These are phyloP conservation scores for Spea hammondii DNA, from an alignment of 2,797 vertebrate genomes.

Conservation along the genomic window DNA sequence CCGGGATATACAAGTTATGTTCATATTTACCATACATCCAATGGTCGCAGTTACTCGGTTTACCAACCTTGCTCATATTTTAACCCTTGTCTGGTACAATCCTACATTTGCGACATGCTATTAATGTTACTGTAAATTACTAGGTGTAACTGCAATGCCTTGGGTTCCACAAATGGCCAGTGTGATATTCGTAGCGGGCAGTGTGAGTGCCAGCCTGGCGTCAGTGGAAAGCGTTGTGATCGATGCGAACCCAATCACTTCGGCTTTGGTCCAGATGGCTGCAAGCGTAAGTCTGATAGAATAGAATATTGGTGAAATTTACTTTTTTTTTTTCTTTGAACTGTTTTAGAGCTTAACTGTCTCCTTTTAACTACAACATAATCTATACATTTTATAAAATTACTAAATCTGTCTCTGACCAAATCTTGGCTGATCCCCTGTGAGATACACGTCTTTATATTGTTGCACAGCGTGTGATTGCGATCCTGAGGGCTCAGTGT, in stretches of 20 bases:
- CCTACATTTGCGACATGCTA: not conserved
- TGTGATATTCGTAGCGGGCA: slow-evolving; percentile 86
- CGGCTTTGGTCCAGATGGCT: slow-evolving; percentile 86
- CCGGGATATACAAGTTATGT: too few species aligned
- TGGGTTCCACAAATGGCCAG: slow-evolving; percentile 89
- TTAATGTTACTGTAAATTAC: not conserved
- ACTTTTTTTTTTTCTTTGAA: not conserved
- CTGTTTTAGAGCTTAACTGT: not conserved
- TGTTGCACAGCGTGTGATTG: slow-evolving; percentile 86
- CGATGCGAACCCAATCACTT: slow-evolving; percentile 91
- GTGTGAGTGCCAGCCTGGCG: slow-evolving; percentile 92
- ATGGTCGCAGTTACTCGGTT: not conserved
- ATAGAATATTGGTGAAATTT: not conserved
- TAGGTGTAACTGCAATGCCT: slow-evolving; percentile 86
- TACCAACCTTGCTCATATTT: not conserved
- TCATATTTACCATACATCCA: too few species aligned
- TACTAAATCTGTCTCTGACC: too few species aligned
- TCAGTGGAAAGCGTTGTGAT: slow-evolving; percentile 81
- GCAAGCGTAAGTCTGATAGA: slow-evolving; percentile 83
- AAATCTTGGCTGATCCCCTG: too few species aligned
- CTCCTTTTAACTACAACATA: not conserved
- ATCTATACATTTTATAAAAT: too few species aligned
- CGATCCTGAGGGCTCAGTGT: slow-evolving; percentile 82
- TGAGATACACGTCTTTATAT: not conserved
- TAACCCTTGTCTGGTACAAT: not conserved